Conservation (phyloP, 2,888 invertebrate genomes). For the Macropis europaea region DNA sequence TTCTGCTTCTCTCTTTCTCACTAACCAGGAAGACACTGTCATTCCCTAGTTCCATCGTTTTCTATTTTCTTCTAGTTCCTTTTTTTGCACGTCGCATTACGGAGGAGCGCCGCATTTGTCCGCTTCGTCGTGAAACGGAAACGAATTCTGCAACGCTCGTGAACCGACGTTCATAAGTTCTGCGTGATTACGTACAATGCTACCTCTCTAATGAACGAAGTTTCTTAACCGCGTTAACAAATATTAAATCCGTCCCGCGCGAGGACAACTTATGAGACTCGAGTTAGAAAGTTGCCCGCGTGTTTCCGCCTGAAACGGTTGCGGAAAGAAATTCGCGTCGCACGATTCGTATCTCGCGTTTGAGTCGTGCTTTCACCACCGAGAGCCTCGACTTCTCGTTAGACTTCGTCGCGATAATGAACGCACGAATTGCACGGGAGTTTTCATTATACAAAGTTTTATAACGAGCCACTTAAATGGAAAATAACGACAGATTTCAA, state of each 20-base stretch:
- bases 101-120: neutral
- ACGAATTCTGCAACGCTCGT: conserved; percentile 4
- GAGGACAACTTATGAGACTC: neutral
- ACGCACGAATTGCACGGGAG: no score
- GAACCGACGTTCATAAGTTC: neutral
- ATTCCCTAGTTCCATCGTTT: neutral
- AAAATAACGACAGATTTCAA: no score
- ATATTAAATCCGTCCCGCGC: conserved; percentile 26
- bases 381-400: no score
- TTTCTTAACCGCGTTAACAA: conserved; percentile 26
- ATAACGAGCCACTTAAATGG: no score
- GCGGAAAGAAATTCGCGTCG: conserved; percentile 34
- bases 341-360: conserved; percentile 4
- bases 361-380: no score
- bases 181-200: neutral
- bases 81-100: neutral
- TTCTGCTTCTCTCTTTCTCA: neutral
- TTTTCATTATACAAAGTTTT: no score
- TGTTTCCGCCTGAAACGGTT: neutral
- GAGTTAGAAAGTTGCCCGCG: neutral
- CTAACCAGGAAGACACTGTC: neutral
- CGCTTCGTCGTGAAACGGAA: neutral
- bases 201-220: conserved; percentile 17
- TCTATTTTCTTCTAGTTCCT: no score
- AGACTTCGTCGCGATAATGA: no score